Evolutionary conservation across 2,888 invertebrate genomes (phyloP), one percentile per base, ranked within the genome.

Genomic region (Heteropelma amictum): DNA sequence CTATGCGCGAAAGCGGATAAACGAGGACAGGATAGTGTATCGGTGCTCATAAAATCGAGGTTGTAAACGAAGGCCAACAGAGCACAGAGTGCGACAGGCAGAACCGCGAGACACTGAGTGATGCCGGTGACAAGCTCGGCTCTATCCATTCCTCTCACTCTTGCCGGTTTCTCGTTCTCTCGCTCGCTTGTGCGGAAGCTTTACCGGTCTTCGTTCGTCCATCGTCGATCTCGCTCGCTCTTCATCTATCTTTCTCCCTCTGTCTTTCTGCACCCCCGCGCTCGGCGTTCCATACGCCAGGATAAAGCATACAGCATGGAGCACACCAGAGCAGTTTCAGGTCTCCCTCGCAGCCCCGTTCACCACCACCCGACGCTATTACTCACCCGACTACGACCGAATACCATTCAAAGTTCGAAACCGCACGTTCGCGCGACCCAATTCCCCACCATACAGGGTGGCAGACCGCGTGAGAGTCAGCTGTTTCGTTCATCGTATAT

Each of bases 341-440:
- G 47, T 63, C 74, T 68, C 47, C 38, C n/a, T n/a, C n/a, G n/a
- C 68, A 42, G 58, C 53, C 72, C 72, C 75, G 67, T 64, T 76
- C 77, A 42, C 65, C 49, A 63, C 77, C 80, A 78, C 82, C 82
- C 82, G 83, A 80, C 83, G 82, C 86, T 85, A 86, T 86, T 85
- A 86, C 84, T 86, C 86, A 85, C 84, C 84, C 79, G 75, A 80
- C 82, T 67, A 82, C 81, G 76, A 79, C 81, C 83, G 84, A 87
- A 85, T 84, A 84, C 84, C 84, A 86, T 86, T 84, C 85, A 82
- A 86, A 85, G 83, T 86, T 85, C 83, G 81, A 82, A 86, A 85
- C 85, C 84, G 80, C 84, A 83, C 84, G 84, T 82, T 85, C 85
- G 85, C 85, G 85, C 86, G 86, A 85, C 87, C 86, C 83, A 86